A percentile compares a stretch with the other conserved stretches of the same genome.
phyloP scores from a whole-genome alignment of 1,140 invertebrate genomes.

The Homalodisca vitripennis region DNA sequence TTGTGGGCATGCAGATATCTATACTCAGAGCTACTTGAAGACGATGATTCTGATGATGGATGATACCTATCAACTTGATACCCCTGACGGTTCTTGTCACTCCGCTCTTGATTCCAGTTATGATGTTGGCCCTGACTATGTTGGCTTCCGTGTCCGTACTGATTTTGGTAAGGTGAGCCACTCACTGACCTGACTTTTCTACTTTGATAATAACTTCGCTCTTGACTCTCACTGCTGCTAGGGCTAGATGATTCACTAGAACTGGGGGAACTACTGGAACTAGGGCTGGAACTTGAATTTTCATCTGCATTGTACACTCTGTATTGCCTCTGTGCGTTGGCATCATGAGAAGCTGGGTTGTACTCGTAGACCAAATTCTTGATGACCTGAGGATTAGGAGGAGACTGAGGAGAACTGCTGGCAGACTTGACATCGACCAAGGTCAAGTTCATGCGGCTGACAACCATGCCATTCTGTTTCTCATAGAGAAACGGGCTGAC shows the following conservation, averaged over 20 bases:
- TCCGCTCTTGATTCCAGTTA: too few species aligned
- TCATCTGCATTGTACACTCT: constrained; percentile 29
- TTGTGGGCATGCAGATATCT: too few species aligned
- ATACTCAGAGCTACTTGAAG: too few species aligned
- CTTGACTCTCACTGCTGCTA: constrained; percentile 23
- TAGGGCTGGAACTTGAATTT: constrained; percentile 31
- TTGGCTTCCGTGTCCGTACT: too few species aligned
- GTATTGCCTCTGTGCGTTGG: constrained; percentile 22
- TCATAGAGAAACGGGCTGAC: constrained; percentile 52
- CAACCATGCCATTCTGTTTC: constrained; percentile 57
- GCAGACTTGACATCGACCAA: constrained; percentile 47
- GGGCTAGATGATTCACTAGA: constrained; percentile 32
- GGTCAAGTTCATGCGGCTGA: constrained; percentile 57
- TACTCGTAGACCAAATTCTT: constrained; percentile 58
- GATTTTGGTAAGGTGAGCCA: background rate
- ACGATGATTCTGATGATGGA: too few species aligned
- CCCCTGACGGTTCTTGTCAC: too few species aligned
- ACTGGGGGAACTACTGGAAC: constrained; percentile 26
- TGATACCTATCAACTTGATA: too few species aligned
- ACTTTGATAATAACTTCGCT: constrained; percentile 39
- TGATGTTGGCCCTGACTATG: too few species aligned
- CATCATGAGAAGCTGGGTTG: constrained; percentile 38
- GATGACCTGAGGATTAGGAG: constrained; percentile 47
- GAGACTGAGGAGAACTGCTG: constrained; percentile 31
- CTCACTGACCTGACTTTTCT: constrained; percentile 47